Base-by-base conservation (phyloP, 2,797 vertebrate genomes). In the Rhinichthys osculus region DNA sequence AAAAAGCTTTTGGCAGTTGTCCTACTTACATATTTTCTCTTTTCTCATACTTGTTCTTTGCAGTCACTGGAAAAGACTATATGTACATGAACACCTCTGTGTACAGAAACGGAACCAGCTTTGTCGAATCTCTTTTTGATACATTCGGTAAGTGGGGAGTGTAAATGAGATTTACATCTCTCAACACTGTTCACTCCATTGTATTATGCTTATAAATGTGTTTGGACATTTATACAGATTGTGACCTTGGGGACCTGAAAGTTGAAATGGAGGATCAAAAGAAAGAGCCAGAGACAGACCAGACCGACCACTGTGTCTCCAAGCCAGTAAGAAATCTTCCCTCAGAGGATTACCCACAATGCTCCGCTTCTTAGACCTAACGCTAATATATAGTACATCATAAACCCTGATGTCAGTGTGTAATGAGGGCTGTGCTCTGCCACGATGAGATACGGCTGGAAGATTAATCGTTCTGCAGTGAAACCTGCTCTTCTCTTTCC, bases 121-220 rank as follows among this genome's bases (percentile, higher is more conserved):
- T 99, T 3, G 98, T 99, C 81, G 98, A 98, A 92, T 99, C 98
- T 42, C 95, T 99, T 79, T 99, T 99, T 88, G 97, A 99, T 84
- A 97, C 96, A 88, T 99, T 99, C 71, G 97, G 98, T 99, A 94
- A 10, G 94, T 84, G 27, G 38, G 14, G 38, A 64, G 27, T 59
- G 27, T 66, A 73, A 81, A 73, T 30, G 6, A 79, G 8, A 47
- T 23, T 33, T 27, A 4, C 16, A 38, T 85, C 27, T 62, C 23
- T 70, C 8, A 67, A 27, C 27, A 71, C 35, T 54, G 3, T n/a
- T 42, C 27, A 33, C 40, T 86, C 33, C 50, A 72, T 50, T 30
- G 23, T 33, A 66, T 64, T 52, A 23, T 35, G 4, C 54, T 73
- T 19, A 59, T 67, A 81, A 78, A 78, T 72, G 54, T 50, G 7